Evolutionary conservation across 1,140 invertebrate species (phyloP), one percentile per base, ranked within the genome.

Genomic region (Dendrolimus punctatus): DNA sequence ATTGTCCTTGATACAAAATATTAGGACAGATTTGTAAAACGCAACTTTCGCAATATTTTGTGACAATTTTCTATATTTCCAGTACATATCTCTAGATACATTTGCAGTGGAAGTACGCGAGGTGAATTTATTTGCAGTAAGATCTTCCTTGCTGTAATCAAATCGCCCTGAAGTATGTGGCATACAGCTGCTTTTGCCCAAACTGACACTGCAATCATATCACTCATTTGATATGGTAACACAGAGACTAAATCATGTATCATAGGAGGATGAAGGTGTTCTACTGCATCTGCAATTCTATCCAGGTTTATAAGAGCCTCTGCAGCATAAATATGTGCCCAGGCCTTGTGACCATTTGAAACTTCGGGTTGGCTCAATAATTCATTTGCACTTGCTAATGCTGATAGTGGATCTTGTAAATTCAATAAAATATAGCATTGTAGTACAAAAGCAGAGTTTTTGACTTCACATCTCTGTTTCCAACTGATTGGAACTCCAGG

Each of bases 271-370:
- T 96, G 95, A 37, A 98, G 87, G 80, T 96, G 92, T 56, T 95
- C 91, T 10, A 97, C 90, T 4, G 96, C 96, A 81, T 98, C 95
- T 5, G 89, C 87, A 45, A 96, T 92, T 87, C 92, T 91, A 70
- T 97, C 94, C 70, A 96, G 82, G 51, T 93, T 90, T 60, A 98
- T 92, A n/a, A 96, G 83, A 44, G 95, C 93, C 83, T 99, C 96
- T 0, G 95, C 95, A 10, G 94, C 93, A 80, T 98, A 98, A 60
- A 98, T 90, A 80, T 96, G 93, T 0, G 92, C 95, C 57, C 98
- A 87, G 57, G 96, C 91, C 79, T 94, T 95, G 62, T 69, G 88
- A 73, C 67, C 69, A 53, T 68, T 79, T 1, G 77, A 80, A 5
- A 71, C 71, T 64, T 82, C 80, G 42, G 71, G 44, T 52, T 94